These are phyloP conservation scores for Engystomops pustulosus DNA, from an alignment of 2,113 vertebrate species.

Conservation along the genomic window DNA sequence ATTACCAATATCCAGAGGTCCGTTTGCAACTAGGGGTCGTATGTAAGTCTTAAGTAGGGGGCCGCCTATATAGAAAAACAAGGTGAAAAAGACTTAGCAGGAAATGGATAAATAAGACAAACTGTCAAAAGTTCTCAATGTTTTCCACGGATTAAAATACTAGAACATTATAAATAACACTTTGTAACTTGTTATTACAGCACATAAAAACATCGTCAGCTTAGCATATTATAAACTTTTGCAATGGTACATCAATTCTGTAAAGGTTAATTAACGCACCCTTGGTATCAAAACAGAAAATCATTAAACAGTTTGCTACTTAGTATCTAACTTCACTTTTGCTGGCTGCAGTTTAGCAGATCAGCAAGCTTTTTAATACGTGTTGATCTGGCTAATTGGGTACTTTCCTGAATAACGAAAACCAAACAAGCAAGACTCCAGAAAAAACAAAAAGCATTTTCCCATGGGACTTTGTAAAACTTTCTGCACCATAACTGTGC, in stretches of 20 bases:
- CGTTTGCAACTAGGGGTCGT: no score
- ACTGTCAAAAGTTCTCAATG: background rate
- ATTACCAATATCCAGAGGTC: no score
- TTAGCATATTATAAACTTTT: constrained; percentile 22
- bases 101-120: no score
- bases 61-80: no score
- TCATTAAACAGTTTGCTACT: constrained; percentile 40
- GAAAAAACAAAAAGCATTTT: background rate
- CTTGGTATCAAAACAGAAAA: constrained; percentile 41
- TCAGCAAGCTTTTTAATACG: constrained; percentile 33
- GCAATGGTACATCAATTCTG: constrained; percentile 11
- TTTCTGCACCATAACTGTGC: background rate
- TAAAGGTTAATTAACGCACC: constrained; percentile 44
- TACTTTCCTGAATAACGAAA: constrained; percentile 31
- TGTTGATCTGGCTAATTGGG: constrained; percentile 32
- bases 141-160: background rate
- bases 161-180: background rate
- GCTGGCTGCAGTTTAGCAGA: constrained; percentile 41
- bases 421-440: constrained; percentile 14
- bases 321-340: constrained; percentile 39
- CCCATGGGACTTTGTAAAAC: background rate
- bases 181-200: background rate
- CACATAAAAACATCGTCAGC: background rate
- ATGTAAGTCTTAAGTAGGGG: no score
- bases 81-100: no score